Percentiles rank a stretch among this genome's conserved stretches.
phyloP scores from a whole-genome alignment of 2,113 vertebrate genomes.

The Carlito syrichta region DNA sequence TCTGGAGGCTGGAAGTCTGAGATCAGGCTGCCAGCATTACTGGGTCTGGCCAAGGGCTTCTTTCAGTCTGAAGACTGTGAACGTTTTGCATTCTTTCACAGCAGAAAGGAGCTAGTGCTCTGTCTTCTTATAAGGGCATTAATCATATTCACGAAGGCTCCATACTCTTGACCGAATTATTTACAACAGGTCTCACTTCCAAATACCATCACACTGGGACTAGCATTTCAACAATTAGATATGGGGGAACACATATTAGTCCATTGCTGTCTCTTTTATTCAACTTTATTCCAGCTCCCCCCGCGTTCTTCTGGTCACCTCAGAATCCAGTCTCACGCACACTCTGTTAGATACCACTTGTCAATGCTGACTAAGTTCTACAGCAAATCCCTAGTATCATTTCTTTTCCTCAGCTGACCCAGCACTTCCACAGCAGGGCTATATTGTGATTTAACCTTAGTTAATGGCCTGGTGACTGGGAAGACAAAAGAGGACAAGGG shows the following conservation, averaged over 20 bases:
- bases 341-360: too few species aligned
- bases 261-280: background rate
- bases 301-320: background rate
- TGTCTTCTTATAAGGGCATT: background rate
- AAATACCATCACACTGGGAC: background rate
- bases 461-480: background rate
- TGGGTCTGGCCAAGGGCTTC: fast-evolving
- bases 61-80: background rate
- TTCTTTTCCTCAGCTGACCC: background rate
- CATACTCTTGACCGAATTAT: background rate
- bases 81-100: background rate
- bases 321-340: fast-evolving
- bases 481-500: background rate
- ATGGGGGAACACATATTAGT: background rate
- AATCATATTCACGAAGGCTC: background rate
- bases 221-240: background rate
- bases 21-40: fast-evolving
- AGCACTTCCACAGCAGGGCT: background rate
- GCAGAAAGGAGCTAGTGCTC: background rate
- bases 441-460: background rate
- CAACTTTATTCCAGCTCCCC: background rate
- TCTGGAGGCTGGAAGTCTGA: background rate
- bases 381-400: fast-evolving
- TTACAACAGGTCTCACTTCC: background rate
- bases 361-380: background rate